Base-by-base conservation (phyloP, 2,888 invertebrate species). In the Scaptomyza parva region DNA sequence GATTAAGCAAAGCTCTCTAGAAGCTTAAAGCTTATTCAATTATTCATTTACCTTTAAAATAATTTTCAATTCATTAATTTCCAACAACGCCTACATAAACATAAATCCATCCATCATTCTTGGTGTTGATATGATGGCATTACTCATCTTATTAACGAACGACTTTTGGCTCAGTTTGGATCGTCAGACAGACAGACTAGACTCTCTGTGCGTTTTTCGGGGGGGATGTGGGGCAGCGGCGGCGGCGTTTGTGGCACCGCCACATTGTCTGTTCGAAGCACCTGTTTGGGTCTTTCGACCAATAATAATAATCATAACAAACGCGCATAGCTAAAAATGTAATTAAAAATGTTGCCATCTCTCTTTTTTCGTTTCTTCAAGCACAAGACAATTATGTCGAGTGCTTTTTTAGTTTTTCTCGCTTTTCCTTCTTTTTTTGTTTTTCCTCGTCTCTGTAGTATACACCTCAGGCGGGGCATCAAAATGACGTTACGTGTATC, bases 311-410 rank as follows among this genome's bases (percentile, higher is more conserved):
- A 70, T 62, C 55, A 33, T 33, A 33, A 51, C 44, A 44, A 33
- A 51, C 44, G 41, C 55, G 57, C 63, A 59, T 35, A 53, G 64
- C 48, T 52, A 57, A 59, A 76, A 73, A 66, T 67, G 74, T 68
- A 86, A 84, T 83, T 83, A 84, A 84, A 86, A 63, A 61, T 69
- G n/a, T 66, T 70, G 43, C 33, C 26, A 35, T 37, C 22, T 57
- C 61, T 66, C 51, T 47, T 47, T 11, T 6, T 45, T n/a, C 26
- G 11, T 39, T 18, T 44, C 28, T 37, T 24, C 22, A 8, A 41
- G 17, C 8, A 12, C 20, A n/a, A n/a, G n/a, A 35, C 18, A 28
- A 40, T 44, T 17, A 24, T 40, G 28, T 26, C 20, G 61, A 64
- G 40, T 51, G 47, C 17, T 41, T 45, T 33, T 41, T 64, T 54